These are phyloP conservation scores for Drosophila malerkotliana DNA, from an alignment of 1,140 invertebrate genomes.

Conservation along the genomic window DNA sequence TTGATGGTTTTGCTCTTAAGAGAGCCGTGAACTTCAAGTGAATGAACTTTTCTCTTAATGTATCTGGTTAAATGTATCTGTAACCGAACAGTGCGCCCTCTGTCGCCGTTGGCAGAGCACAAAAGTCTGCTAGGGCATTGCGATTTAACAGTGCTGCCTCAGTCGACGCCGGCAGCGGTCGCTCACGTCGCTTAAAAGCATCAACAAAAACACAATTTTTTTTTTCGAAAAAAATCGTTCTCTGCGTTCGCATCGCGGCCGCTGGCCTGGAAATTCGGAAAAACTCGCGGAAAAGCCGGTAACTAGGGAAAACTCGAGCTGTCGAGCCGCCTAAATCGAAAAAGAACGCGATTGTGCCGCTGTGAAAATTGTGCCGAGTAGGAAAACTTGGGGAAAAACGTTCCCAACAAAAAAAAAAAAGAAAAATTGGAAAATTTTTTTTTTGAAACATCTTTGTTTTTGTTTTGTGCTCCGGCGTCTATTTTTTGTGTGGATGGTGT, in stretches of 20 bases:
- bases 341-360: not conserved
- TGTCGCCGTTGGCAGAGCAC: not conserved
- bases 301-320: not conserved
- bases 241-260: conserved; percentile 3
- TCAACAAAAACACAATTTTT: conserved; percentile 1
- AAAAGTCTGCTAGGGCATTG: not conserved
- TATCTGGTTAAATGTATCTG: conserved; percentile 2
- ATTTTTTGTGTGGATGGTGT: not conserved
- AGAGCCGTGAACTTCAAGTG: conserved; percentile 37
- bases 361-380: not conserved
- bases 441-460: not conserved
- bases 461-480: conserved; percentile 1
- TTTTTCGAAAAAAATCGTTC: conserved; percentile 6
- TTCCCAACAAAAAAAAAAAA: not conserved
- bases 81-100: not conserved
- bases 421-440: not conserved
- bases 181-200: conserved; percentile 5
- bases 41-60: conserved; percentile 70
- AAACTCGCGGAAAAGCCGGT: conserved; percentile 6
- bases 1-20: not conserved
- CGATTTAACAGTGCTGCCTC: not conserved
- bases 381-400: conserved; percentile 1
- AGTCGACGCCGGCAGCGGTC: not conserved
- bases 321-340: not conserved
- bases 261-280: conserved; percentile 5